Conservation (phyloP, 2,888 invertebrate species). For the Carpatolechia fugitivella region DNA sequence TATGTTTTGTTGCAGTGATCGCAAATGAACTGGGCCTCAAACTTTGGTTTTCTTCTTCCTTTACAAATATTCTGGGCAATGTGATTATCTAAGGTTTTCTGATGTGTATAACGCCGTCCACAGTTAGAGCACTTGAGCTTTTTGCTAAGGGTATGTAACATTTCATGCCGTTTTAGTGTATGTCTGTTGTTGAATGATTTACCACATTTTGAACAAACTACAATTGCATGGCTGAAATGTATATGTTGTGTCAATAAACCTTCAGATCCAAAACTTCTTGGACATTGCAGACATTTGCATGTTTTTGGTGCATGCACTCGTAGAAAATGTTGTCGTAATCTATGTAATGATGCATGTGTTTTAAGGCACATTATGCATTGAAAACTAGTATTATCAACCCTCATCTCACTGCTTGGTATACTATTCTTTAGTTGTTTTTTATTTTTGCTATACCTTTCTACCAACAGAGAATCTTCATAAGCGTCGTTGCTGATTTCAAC, state of each 20-base stretch:
- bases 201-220: slow-evolving; percentile 24
- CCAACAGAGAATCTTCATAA: too few relatives aligned
- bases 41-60: slow-evolving; percentile 12
- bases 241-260: slow-evolving; percentile 20
- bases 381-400: neutral
- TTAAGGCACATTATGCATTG: slow-evolving; percentile 22
- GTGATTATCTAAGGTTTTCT: slow-evolving; percentile 20
- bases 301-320: slow-evolving; percentile 26
- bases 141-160: slow-evolving; percentile 19
- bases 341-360: slow-evolving; percentile 13
- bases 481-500: neutral
- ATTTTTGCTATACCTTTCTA: neutral
- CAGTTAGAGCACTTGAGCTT: slow-evolving; percentile 21
- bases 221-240: slow-evolving; percentile 17
- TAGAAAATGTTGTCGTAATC: slow-evolving; percentile 21
- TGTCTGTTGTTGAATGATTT: slow-evolving; percentile 22
- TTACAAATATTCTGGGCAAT: slow-evolving; percentile 17
- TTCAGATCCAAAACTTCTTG: slow-evolving; percentile 20
- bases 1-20: slow-evolving; percentile 23
- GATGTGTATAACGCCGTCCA: slow-evolving; percentile 21
- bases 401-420: slow-evolving; percentile 7
- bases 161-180: slow-evolving; percentile 22
- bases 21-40: slow-evolving; percentile 9
- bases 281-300: slow-evolving; percentile 22
- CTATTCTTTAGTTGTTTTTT: neutral